Evolutionary conservation across 2,888 invertebrate genomes (phyloP).

Genomic region (Vesta saturnalis): DNA sequence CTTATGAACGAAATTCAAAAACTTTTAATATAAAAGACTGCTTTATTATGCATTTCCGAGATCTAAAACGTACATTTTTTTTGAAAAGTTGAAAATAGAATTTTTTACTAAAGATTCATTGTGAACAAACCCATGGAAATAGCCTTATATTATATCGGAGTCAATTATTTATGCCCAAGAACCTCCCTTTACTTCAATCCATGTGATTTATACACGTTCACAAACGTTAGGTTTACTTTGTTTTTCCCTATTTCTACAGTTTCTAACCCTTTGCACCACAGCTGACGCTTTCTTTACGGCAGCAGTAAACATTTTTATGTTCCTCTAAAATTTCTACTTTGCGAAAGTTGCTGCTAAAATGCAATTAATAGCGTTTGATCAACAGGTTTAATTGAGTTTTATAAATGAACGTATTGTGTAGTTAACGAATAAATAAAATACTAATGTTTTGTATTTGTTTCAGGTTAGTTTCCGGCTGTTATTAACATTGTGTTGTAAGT

Average conservation of each 20-base stretch:
- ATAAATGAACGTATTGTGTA: no score
- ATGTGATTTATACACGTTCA: slow-evolving; percentile 26
- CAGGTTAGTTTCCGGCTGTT: not conserved
- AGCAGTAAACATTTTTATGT: slow-evolving; percentile 18
- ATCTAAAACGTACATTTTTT: no score
- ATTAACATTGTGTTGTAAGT: not conserved
- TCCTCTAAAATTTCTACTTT: slow-evolving; percentile 17
- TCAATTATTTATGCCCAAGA: slow-evolving; percentile 11
- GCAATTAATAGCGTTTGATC: slow-evolving; percentile 20
- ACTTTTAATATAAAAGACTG: slow-evolving; percentile 28
- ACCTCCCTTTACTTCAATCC: slow-evolving; percentile 18
- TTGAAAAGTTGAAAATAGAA: no score
- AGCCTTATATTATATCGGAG: not conserved
- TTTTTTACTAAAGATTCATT: no score
- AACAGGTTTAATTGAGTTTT: no score
- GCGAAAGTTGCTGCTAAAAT: slow-evolving; percentile 13
- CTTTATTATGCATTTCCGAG: slow-evolving; percentile 12
- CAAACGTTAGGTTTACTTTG: slow-evolving; percentile 24
- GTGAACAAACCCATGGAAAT: not conserved
- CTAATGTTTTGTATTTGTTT: slow-evolving; percentile 9
- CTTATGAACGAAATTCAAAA: slow-evolving; percentile 28
- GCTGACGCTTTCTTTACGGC: slow-evolving; percentile 27
- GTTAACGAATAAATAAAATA: no score
- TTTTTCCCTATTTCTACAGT: slow-evolving; percentile 20
- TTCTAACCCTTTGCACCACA: slow-evolving; percentile 22